Base-by-base conservation (phyloP, 2,888 invertebrate species). In the Chrysomela aeneicollis region DNA sequence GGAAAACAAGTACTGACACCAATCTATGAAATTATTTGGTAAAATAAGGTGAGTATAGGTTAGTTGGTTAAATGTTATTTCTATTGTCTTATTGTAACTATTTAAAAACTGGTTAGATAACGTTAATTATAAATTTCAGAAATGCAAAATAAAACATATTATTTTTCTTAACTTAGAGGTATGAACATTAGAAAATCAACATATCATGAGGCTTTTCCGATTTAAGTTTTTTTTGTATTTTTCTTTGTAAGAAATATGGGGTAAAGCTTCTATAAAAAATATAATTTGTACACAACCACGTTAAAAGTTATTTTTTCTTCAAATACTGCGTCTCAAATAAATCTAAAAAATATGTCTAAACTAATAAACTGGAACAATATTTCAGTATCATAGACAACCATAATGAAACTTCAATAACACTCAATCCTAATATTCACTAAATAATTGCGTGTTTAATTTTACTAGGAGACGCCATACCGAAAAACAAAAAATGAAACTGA, bases 31-130 rank as follows among this genome's bases (percentile, higher is more conserved):
- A 42, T 42, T 42, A 42, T 42, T 42, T 42, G 42, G 42, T 42
- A 42, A 42, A 42, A 42, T 15, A 15, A 46, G 26, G 30, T 57
- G 46, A 57, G 26, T 46, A 57, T 26, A 26, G 57, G 57, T 57
- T 57, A 57, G 57, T 57, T 46, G 21, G 46, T 57, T 46, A 46
- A 57, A 57, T 26, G 57, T 57, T 57, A 57, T 26, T 42, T 10
- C 57, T 47, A 47, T 57, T 57, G 57, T 57, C 37, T 9, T 35
- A 35, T 42, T 42, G 42, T 42, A 57, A 57, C 46, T 46, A 57
- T 46, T 46, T 46, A 57, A 57, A 57, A 57, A 19, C 57, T 57
- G 57, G 57, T 57, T 57, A 57, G 18, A 46, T 22, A 57, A 42
- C 46, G 46, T 57, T 57, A 57, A 47, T 57, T 17, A 15, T 42